Percentiles rank a stretch among this genome's conserved stretches.
Evolutionary conservation across 2,113 vertebrate genomes (phyloP).

Genomic region (Ariopsis seemanni): DNA sequence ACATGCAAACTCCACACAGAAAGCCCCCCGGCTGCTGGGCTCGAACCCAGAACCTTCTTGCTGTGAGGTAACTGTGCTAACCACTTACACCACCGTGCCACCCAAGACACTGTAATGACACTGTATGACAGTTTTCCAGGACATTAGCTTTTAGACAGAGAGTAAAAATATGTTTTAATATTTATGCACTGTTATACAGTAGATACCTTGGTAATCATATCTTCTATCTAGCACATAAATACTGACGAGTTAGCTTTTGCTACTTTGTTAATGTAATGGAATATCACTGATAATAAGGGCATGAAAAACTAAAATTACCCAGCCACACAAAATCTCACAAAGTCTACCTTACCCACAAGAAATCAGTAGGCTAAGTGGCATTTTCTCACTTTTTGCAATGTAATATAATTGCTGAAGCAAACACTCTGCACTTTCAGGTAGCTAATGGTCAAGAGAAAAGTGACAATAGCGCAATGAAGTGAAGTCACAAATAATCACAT

Average conservation of each 20-base stretch:
- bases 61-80: too few relatives aligned
- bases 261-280: constrained; percentile 49
- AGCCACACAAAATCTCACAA: constrained; percentile 44
- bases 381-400: constrained; percentile 52
- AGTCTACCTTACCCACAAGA: constrained; percentile 42
- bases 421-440: constrained; percentile 48
- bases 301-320: constrained; percentile 50
- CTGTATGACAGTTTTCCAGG: not conserved
- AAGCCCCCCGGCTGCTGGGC: too few relatives aligned
- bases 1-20: too few relatives aligned
- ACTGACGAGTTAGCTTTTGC: constrained; percentile 18
- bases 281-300: constrained; percentile 45
- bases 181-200: not conserved
- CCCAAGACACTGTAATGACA: too few relatives aligned
- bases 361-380: constrained; percentile 46
- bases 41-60: too few relatives aligned
- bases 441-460: constrained; percentile 51
- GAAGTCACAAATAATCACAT: constrained; percentile 52
- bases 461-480: constrained; percentile 43
- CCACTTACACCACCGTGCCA: too few relatives aligned
- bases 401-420: constrained; percentile 56
- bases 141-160: constrained; percentile 16
- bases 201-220: not conserved
- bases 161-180: not conserved
- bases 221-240: constrained; percentile 1